phyloP scores from a whole-genome alignment of 1,140 invertebrate genomes.

The Hyles euphorbiae region DNA sequence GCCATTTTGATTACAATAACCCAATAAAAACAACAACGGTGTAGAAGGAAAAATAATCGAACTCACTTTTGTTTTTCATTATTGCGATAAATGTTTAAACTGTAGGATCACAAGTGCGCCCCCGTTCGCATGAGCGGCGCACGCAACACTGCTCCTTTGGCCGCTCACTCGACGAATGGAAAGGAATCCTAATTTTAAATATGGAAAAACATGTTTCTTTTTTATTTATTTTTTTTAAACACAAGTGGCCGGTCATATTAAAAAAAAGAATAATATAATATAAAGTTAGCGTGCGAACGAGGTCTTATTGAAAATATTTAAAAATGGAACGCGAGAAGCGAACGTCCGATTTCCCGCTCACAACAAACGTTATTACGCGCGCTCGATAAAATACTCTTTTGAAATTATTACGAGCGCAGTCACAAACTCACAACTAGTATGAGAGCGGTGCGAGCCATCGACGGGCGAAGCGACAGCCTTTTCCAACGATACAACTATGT shows the following conservation, averaged over 20 bases:
- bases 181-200: slow-evolving; percentile 12
- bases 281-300: not conserved
- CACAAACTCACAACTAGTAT: slow-evolving; percentile 14
- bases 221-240: not conserved
- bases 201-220: slow-evolving; percentile 9
- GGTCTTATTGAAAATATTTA: not conserved
- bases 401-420: slow-evolving; percentile 12
- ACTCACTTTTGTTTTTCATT: slow-evolving; percentile 9
- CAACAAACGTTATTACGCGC: slow-evolving; percentile 15
- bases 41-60: not conserved
- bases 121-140: slow-evolving; percentile 4
- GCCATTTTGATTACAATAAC: too few relatives aligned
- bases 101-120: not conserved
- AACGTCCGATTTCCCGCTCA: slow-evolving; percentile 9
- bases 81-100: too few relatives aligned
- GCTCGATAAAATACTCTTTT: slow-evolving; percentile 23
- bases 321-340: slow-evolving; percentile 5
- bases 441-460: too few relatives aligned
- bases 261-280: not conserved
- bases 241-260: not conserved
- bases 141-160: slow-evolving; percentile 7
- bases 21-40: too few relatives aligned
- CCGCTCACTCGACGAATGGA: slow-evolving; percentile 5
- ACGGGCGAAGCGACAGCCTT: too few relatives aligned
- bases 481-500: too few relatives aligned